phyloP scores from a whole-genome alignment of 2,113 vertebrate genomes.

The Strix aluco region DNA sequence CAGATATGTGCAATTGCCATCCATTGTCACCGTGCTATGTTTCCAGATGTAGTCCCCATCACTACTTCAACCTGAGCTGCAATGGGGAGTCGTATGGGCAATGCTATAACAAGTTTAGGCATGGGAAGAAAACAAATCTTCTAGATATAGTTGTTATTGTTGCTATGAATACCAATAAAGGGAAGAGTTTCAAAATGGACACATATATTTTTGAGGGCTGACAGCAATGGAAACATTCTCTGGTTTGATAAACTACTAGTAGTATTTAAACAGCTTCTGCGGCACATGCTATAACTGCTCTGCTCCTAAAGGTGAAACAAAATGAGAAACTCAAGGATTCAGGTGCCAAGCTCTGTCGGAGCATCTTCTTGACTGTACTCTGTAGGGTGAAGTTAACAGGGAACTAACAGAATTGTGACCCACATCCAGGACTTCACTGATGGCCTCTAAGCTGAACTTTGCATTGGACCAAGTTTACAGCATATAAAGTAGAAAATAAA shows the following conservation, averaged over 20 bases:
- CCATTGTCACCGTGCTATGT: fast-evolving
- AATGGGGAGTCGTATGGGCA: background rate
- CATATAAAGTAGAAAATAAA: background rate
- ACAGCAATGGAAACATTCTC: background rate
- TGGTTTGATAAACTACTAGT: background rate
- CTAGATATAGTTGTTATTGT: background rate
- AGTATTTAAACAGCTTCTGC: background rate
- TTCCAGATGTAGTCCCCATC: background rate
- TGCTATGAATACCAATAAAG: background rate
- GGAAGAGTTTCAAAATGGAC: background rate
- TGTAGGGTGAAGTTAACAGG: background rate
- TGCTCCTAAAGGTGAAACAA: background rate
- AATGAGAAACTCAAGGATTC: background rate
- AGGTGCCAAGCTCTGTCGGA: background rate
- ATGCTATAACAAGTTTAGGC: background rate
- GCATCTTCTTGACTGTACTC: background rate
- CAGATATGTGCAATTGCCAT: background rate
- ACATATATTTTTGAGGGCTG: background rate
- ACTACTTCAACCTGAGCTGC: background rate
- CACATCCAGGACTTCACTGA: background rate
- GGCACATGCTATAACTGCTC: background rate
- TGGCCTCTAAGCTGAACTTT: background rate
- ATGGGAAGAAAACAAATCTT: background rate
- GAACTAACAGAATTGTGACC: background rate
- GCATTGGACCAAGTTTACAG: background rate